A percentile compares a stretch with the other conserved stretches of the same genome.
Conservation (phyloP, 1,140 invertebrate genomes). For the Sycobia sp. region DNA sequence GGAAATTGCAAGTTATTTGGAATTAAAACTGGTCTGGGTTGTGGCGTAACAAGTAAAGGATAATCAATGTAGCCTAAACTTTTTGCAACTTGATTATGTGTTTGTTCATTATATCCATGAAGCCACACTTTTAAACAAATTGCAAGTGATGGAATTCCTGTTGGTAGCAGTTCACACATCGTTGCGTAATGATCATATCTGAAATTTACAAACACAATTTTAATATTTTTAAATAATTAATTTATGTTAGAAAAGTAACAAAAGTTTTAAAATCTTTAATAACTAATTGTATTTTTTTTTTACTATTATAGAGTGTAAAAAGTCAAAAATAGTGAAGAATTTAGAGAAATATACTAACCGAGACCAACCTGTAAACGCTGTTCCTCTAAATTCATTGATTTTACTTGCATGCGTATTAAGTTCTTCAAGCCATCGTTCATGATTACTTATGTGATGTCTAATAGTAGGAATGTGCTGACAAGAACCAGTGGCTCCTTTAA, state of each 20-base stretch:
- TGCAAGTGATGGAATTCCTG: slow-evolving; percentile 77
- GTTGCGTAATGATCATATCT: slow-evolving; percentile 92
- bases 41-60: slow-evolving; percentile 54
- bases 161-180: slow-evolving; percentile 89
- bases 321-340: too few species aligned
- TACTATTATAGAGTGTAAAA: too few species aligned
- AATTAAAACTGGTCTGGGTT: slow-evolving; percentile 58
- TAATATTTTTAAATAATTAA: neutral
- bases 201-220: slow-evolving; percentile 46
- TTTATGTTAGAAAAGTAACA: too few species aligned
- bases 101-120: slow-evolving; percentile 58
- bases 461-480: slow-evolving; percentile 72
- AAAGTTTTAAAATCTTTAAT: too few species aligned
- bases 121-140: slow-evolving; percentile 67
- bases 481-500: slow-evolving; percentile 87
- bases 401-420: slow-evolving; percentile 61
- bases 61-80: slow-evolving; percentile 62
- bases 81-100: slow-evolving; percentile 60
- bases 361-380: slow-evolving; percentile 81
- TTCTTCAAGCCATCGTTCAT: slow-evolving; percentile 69
- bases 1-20: slow-evolving; percentile 66
- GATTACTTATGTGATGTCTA: slow-evolving; percentile 71
- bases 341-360: slow-evolving; percentile 53
- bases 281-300: too few species aligned
- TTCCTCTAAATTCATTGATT: slow-evolving; percentile 66